phyloP scores from a whole-genome alignment of 1,140 invertebrate species.

The Thaumatotibia leucotreta region DNA sequence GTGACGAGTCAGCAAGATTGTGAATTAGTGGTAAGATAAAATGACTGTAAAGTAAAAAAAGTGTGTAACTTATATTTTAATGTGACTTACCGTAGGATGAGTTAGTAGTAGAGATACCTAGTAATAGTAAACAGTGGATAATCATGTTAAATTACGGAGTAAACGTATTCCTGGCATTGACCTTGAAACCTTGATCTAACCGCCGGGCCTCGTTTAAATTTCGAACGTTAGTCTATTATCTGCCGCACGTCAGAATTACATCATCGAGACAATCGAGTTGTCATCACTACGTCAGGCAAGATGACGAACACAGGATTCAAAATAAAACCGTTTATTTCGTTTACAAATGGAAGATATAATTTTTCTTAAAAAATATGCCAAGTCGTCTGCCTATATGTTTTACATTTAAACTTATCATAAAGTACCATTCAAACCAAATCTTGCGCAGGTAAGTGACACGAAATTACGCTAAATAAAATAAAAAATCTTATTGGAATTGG shows the following conservation, averaged over 20 bases:
- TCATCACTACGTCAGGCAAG: not conserved
- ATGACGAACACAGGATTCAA: conserved; percentile 15
- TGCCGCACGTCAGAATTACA: conserved; percentile 39
- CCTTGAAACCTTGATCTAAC: conserved; percentile 46
- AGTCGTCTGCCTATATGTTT: too few species aligned
- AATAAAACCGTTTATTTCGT: conserved; percentile 19
- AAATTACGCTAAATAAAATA: too few species aligned
- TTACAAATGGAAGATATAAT: not conserved
- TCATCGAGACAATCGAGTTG: conserved; percentile 26
- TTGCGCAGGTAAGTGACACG: not conserved
- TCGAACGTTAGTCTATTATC: conserved; percentile 40
- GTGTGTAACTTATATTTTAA: not conserved
- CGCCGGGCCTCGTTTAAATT: conserved; percentile 40
- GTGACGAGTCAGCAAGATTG: too few species aligned
- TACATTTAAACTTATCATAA: too few species aligned
- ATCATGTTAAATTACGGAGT: not conserved
- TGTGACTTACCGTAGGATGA: not conserved
- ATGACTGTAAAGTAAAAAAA: too few species aligned
- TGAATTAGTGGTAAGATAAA: too few species aligned
- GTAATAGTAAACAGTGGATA: not conserved
- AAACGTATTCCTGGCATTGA: not conserved
- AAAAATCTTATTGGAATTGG: too few species aligned
- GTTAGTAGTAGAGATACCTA: not conserved
- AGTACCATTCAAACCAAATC: not conserved
- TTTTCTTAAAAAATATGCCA: too few species aligned